Base-by-base conservation (phyloP, 2,797 vertebrate genomes). In the Picus viridis region DNA sequence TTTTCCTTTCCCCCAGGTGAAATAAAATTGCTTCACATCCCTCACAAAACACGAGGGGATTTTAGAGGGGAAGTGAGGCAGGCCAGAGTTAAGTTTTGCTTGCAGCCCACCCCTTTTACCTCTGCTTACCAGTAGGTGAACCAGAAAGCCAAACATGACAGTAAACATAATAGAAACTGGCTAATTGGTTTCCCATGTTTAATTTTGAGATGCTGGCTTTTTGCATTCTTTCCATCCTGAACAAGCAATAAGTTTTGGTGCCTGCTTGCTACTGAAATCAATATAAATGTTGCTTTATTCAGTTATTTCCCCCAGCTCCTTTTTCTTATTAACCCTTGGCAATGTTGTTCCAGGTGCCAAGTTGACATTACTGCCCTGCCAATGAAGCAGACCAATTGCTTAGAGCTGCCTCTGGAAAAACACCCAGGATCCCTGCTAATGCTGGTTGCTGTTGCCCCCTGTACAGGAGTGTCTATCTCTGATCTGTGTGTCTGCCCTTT, bases 401-500 rank as follows among this genome's bases (percentile, higher is more conserved):
- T 99, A 97, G 97, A 98, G 92, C 97, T 98, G 96, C 98, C 98
- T 5, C 94, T 98, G 86, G 97, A 98, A 61, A 97, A 98, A 91
- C 97, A 98, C 51, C 97, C 95, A 4, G 98, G 98, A 59, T 97
- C 94, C 5, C 96, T 99, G 78, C 96, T 99, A 51, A 95, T 99
- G 96, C 83, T 99, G 96, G 96, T 99, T 92, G 98, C 97, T n/a
- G 97, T 98, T 12, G 97, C 93, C 29, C 98, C 98, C 6, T 99
- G 98, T 91, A 91, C 97, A 11, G 98, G 99, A 22, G 98, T 99
- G 53, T 99, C 99, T 8, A 93, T 99, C 95, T 98, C 98, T 26
- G 99, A 99, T 86, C 94, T 98, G 10, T 98, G 98, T 41, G 95
- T 98, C 39, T 98, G 98, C 92, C 97, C 98, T n/a, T 95, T 99